These are phyloP conservation scores for Melanchra persicariae DNA, from an alignment of 2,888 invertebrate genomes.

Conservation along the genomic window DNA sequence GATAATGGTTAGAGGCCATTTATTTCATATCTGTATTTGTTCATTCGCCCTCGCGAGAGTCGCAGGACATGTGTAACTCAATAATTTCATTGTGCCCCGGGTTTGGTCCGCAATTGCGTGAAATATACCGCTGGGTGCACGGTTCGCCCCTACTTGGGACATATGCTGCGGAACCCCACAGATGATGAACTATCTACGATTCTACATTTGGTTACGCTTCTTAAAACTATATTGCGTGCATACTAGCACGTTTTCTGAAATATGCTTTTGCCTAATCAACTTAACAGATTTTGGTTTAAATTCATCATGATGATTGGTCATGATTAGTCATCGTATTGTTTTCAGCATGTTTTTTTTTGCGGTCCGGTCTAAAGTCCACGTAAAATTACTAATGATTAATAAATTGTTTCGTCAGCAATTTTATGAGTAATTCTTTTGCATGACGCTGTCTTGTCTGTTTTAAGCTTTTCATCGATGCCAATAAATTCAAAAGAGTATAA, in stretches of 20 bases:
- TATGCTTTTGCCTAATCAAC: background rate
- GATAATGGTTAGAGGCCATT: constrained; percentile 80
- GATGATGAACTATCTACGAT: constrained; percentile 39
- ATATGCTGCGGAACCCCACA: constrained; percentile 78
- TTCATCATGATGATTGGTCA: constrained; percentile 4
- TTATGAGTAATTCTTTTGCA: background rate
- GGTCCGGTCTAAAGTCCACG: background rate
- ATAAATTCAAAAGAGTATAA: too few relatives aligned
- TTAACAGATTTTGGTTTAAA: background rate
- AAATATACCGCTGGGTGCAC: constrained; percentile 82
- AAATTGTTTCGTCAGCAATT: background rate
- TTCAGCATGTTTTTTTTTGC: background rate
- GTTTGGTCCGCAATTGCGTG: constrained; percentile 85
- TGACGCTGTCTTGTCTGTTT: too few relatives aligned
- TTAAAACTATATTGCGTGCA: constrained; percentile 14
- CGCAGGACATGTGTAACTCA: constrained; percentile 84
- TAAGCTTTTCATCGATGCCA: too few relatives aligned
- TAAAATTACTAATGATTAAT: too few relatives aligned
- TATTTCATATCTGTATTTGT: constrained; percentile 88
- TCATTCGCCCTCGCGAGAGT: constrained; percentile 77
- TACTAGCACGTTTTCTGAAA: background rate
- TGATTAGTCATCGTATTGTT: background rate
- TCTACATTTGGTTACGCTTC: constrained; percentile 49
- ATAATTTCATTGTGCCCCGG: constrained; percentile 82
- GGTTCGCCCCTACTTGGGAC: constrained; percentile 70